phyloP scores from a whole-genome alignment of 2,797 vertebrate species.

The Poeciliopsis infans region DNA sequence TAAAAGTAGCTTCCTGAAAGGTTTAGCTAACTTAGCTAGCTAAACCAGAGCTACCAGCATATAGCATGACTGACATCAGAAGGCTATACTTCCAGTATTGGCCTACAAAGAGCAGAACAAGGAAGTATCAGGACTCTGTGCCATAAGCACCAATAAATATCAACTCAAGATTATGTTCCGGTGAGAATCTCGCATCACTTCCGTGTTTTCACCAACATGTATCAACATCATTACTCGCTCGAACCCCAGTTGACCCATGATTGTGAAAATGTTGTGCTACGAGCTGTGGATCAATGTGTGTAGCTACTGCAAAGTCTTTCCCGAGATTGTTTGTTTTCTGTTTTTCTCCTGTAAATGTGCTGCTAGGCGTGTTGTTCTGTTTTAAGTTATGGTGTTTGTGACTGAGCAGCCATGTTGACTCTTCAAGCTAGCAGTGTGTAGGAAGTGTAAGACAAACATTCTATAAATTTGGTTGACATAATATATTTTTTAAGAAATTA shows the following conservation, averaged over 20 bases:
- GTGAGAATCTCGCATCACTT: not conserved
- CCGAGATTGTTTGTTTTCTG: not conserved
- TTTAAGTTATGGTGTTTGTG: slow-evolving; percentile 66
- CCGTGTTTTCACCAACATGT: not conserved
- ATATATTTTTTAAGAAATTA: slow-evolving; percentile 98
- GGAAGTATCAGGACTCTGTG: not conserved
- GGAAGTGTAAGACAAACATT: slow-evolving; percentile 67
- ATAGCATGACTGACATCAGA: not conserved
- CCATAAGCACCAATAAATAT: not conserved
- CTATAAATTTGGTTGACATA: slow-evolving; percentile 86
- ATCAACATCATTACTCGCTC: not conserved
- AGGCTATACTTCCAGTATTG: not conserved
- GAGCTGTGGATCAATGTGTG: slow-evolving; percentile 22
- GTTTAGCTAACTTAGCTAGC: too few relatives aligned
- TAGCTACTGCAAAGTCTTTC: not conserved
- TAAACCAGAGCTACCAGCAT: too few relatives aligned
- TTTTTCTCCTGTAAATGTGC: slow-evolving; percentile 74
- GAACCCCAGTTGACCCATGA: not conserved
- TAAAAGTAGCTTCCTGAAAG: too few relatives aligned
- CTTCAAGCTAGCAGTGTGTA: slow-evolving; percentile 32
- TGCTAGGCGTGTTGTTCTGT: slow-evolving; percentile 85
- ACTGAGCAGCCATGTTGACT: slow-evolving; percentile 67
- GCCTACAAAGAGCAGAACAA: not conserved
- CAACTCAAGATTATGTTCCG: not conserved
- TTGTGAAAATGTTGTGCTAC: not conserved